Evolutionary conservation across 2,797 vertebrate genomes (phyloP), one percentile per base, ranked within the genome.

Genomic region (Hybognathus amarus): DNA sequence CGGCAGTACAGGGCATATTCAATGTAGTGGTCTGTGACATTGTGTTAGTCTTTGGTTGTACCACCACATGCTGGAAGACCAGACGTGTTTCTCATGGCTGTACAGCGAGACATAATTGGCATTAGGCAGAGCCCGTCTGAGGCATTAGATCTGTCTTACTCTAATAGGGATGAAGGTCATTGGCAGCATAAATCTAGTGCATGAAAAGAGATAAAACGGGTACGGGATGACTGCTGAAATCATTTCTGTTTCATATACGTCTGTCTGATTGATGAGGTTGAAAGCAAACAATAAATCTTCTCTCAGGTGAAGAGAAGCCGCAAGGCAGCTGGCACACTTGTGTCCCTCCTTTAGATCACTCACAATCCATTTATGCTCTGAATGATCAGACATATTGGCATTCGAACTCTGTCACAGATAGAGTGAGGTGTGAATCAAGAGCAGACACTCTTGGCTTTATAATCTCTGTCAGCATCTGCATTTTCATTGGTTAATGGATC

Each of bases 91-190:
- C 67, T 87, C 83, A 69, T 47, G 50, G 74, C 82, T 84, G 66
- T 84, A 67, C 42, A 66, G 66, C n/a, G 42, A 73, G 47, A 68
- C 66, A 79, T 89, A 87, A 87, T 87, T 89, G 86, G 73, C 85
- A 87, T 89, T 87, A 86, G 84, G 79, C 33, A 85, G 63, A 71
- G 64, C 59, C 84, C 54, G 68, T 86, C 86, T 87, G 83, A 85
- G 84, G 50, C 85, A 89, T 86, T 89, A 87, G 82, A 84, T 83
- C 80, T 80, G 85, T 82, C 84, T 66, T 74, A 27, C 38, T 83
- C 83, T 85, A 87, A 87, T 87, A 70, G 79, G 84, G 80, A 89
- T 89, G 85, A 89, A 87, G 88, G 88, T 89, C 88, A 89, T 78
- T 70, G 87, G 85, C 87, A 79, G 74, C 80, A 89, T 85, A 86